A percentile compares a stretch with the other conserved stretches of the same genome.
Conservation (phyloP, 2,113 vertebrate species). For the Chaetodon auriga region DNA sequence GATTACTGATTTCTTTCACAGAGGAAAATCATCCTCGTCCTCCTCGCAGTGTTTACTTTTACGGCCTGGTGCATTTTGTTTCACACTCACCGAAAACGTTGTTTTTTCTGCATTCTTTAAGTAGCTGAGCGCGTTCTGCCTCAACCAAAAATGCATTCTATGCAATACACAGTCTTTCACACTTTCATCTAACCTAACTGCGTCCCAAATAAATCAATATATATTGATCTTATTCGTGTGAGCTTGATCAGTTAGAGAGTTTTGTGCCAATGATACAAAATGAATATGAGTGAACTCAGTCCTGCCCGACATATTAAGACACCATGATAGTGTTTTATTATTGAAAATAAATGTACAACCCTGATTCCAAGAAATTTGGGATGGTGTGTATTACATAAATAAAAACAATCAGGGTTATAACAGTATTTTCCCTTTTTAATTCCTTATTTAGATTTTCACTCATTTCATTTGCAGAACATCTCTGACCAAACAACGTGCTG, state of each 20-base stretch:
- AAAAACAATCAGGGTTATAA: not conserved
- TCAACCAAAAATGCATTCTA: conserved; percentile 73
- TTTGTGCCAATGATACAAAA: not conserved
- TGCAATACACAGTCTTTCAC: conserved; percentile 77
- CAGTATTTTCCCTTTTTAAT: conserved; percentile 38
- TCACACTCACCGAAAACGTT: conserved; percentile 15
- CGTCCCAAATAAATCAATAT: conserved; percentile 80
- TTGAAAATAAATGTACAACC: not conserved
- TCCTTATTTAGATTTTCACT: conserved; percentile 24
- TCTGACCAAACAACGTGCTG: conserved; percentile 20
- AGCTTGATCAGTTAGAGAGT: conserved; percentile 18
- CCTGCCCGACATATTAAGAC: conserved; percentile 6
- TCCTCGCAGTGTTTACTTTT: conserved; percentile 28
- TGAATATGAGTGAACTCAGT: not conserved
- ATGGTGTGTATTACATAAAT: too few relatives aligned
- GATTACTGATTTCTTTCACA: conserved; percentile 13
- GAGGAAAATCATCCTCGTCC: not conserved
- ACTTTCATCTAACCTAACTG: conserved; percentile 69
- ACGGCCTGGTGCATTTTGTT: conserved; percentile 31
- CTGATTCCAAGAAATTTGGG: too few relatives aligned
- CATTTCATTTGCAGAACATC: conserved; percentile 23
- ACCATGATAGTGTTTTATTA: conserved; percentile 50
- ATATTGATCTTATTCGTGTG: conserved; percentile 41
- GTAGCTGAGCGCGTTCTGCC: conserved; percentile 39
- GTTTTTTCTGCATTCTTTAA: conserved; percentile 28